A percentile compares a stretch with the other conserved stretches of the same genome.
Evolutionary conservation across 2,113 vertebrate species (phyloP).

Genomic region (Gymnorhina tibicen): DNA sequence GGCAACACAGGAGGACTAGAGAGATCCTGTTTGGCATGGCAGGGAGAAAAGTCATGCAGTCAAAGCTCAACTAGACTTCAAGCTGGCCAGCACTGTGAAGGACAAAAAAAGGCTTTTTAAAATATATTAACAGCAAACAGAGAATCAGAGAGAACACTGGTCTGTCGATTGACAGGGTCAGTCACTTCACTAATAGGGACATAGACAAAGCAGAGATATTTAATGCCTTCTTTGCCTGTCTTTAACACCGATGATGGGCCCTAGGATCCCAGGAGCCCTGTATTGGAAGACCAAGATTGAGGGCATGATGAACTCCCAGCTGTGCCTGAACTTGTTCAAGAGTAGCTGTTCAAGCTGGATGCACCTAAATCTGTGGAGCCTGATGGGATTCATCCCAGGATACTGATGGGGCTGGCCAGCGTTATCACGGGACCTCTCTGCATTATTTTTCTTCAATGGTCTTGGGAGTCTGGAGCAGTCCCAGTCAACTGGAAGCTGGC

Average conservation of each 20-base stretch:
- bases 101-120: background rate
- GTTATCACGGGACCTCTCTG: background rate
- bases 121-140: background rate
- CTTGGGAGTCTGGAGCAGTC: background rate
- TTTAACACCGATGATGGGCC: rapidly evolving
- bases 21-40: background rate
- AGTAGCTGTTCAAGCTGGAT: background rate
- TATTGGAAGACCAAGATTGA: background rate
- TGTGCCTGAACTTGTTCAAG: background rate
- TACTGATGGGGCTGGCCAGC: background rate
- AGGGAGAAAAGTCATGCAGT: background rate
- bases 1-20: background rate
- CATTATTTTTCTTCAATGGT: background rate
- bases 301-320: background rate
- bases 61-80: background rate
- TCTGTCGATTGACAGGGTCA: background rate
- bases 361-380: background rate
- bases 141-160: background rate
- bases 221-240: background rate
- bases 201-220: background rate
- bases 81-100: background rate
- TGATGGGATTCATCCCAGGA: background rate
- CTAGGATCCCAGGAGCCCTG: background rate
- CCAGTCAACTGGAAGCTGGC: background rate
- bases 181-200: background rate